Base-by-base conservation (phyloP, 35 echinoderm and acorn worm genomes). In the Diadema setosum region DNA sequence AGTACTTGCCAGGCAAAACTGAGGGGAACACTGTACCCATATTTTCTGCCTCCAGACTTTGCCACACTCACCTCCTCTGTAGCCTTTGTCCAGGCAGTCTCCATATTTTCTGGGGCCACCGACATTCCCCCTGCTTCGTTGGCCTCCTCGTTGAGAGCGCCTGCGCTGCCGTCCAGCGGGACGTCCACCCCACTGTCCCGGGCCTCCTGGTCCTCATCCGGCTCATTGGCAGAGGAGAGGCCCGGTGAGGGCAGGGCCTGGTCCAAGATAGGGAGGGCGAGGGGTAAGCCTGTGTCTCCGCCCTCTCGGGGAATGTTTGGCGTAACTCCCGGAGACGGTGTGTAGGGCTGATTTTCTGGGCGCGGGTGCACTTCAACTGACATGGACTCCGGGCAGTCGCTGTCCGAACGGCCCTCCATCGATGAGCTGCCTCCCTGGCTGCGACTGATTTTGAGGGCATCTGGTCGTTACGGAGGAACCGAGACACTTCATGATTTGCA, bases 211-310 rank as follows among this genome's bases (percentile, higher is more conserved):
- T 78, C 73, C 73, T 78, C 35, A 26, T 35, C 27, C 18, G 40
- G 73, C 27, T 78, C 73, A 43, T 78, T 78, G 73, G 73, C 39
- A 41, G 73, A 78, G 36, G 73, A 78, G 16, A 78, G 73, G 44
- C 73, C 73, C 2, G 73, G 73, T n/a, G 73, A 78, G 35, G 73
- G 73, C 36, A 78, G 35, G 73, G 73, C 73, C n/a, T 78, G 73
- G 73, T 78, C 73, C 8, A 78, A 41, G 39, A 41, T n/a, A 3
- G 33, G 73, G 36, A 44, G 35, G 14, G 73, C 24, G 1, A 78
- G 73, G 33, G 73, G 73, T 9, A 11, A 11, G 9, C 1, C 15
- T 34, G 73, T 15, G 20, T 78, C 73, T 8, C 34, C 34, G 40
- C 39, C 37, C 63, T 67, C 27, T 34, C 37, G 24, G 73, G 73